Evolutionary conservation across 2,797 vertebrate species (phyloP).

Genomic region (Clangula hyemalis): DNA sequence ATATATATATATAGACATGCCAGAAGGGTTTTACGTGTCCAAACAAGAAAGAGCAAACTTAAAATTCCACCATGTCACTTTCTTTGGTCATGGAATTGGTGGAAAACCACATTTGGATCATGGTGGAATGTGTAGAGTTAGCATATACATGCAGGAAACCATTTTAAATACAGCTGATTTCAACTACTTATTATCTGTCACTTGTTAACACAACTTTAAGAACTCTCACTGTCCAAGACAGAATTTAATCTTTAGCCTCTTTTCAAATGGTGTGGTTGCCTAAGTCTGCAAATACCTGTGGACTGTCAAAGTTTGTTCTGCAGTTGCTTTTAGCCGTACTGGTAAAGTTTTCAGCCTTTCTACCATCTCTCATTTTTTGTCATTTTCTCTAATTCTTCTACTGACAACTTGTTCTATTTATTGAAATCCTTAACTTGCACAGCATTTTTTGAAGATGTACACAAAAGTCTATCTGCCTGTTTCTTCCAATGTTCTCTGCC

Average conservation of each 20-base stretch:
- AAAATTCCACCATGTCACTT: background rate
- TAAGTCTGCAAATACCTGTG: background rate
- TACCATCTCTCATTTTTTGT: background rate
- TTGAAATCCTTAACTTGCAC: background rate
- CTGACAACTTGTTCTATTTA: background rate
- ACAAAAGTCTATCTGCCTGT: background rate
- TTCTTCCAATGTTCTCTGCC: background rate
- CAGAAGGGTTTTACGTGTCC: background rate
- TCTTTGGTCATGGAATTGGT: background rate
- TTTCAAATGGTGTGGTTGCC: background rate
- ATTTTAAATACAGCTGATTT: background rate
- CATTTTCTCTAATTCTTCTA: background rate
- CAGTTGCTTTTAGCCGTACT: background rate
- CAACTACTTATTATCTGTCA: background rate
- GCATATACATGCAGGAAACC: background rate
- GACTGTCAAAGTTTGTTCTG: background rate
- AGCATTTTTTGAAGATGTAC: background rate
- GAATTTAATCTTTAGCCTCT: background rate
- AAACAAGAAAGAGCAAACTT: background rate
- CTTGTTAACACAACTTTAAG: background rate
- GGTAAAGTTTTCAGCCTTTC: background rate
- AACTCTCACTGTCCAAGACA: background rate
- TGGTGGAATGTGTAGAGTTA: rapidly evolving
- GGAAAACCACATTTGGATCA: background rate
- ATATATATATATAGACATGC: rapidly evolving